phyloP scores from a whole-genome alignment of 1,140 invertebrate genomes.

The Propsilocerus akamusi region DNA sequence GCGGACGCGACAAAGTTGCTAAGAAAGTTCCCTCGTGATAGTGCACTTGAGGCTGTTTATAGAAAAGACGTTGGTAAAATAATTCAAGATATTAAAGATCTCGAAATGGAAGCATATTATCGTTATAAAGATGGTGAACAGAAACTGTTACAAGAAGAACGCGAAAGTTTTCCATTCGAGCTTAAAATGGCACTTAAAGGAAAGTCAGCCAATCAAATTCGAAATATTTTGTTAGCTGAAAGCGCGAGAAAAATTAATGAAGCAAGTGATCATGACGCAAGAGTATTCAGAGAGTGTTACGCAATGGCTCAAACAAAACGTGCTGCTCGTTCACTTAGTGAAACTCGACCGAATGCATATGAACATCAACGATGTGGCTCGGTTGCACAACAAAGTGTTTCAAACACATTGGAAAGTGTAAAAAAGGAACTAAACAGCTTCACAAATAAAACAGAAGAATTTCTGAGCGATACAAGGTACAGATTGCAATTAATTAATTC shows the following conservation, averaged over 20 bases:
- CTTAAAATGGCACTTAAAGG: constrained; percentile 36
- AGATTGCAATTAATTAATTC: not conserved
- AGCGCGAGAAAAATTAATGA: constrained; percentile 34
- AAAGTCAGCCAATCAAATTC: constrained; percentile 53
- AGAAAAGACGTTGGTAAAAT: not conserved
- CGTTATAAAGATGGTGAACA: not conserved
- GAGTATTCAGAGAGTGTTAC: constrained; percentile 15
- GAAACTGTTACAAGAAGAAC: not conserved
- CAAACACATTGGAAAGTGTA: constrained; percentile 30
- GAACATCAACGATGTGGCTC: not conserved
- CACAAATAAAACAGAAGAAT: constrained; percentile 34
- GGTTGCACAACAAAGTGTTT: constrained; percentile 30
- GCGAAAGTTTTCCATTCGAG: constrained; percentile 12
- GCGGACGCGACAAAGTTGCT: not conserved
- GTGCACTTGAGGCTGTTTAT: not conserved
- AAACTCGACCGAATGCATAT: not conserved
- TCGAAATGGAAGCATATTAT: not conserved
- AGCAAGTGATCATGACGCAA: constrained; percentile 18
- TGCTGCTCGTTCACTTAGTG: constrained; percentile 7
- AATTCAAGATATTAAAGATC: not conserved
- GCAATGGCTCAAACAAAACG: constrained; percentile 14
- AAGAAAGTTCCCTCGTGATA: not conserved
- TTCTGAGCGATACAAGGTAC: constrained; percentile 44
- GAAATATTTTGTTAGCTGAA: constrained; percentile 38
- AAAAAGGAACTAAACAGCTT: constrained; percentile 40